These are phyloP conservation scores for Ammodramus savannarum DNA, from an alignment of 2,113 vertebrate genomes.

Conservation along the genomic window DNA sequence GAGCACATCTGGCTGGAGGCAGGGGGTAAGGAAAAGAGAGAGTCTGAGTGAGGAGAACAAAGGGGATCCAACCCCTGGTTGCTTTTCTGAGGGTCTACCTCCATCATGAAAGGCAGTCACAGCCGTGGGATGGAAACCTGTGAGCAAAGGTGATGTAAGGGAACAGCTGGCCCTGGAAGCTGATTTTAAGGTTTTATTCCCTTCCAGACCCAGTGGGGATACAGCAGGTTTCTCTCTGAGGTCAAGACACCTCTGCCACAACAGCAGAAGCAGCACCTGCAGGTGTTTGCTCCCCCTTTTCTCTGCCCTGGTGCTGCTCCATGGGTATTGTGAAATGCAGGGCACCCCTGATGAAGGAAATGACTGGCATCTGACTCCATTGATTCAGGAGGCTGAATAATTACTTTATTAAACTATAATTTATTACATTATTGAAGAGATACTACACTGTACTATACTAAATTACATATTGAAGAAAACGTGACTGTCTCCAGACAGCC, in stretches of 20 bases:
- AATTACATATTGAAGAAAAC: background rate
- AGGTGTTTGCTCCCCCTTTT: background rate
- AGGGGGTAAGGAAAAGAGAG: slow-evolving; percentile 12
- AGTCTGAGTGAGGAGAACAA: slow-evolving; percentile 16
- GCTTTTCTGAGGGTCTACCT: background rate
- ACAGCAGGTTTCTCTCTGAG: background rate
- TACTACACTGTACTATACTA: background rate
- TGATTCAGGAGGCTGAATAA: background rate
- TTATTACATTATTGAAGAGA: background rate
- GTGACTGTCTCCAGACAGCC: background rate
- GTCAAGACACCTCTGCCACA: background rate
- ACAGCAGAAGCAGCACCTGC: background rate
- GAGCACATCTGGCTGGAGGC: slow-evolving; percentile 24
- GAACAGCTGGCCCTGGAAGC: background rate
- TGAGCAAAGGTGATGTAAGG: fast-evolving
- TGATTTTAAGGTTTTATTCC: background rate
- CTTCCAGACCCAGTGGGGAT: background rate
- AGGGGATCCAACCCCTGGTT: fast-evolving
- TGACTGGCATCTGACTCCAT: background rate
- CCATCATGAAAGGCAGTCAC: background rate
- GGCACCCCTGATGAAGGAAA: background rate
- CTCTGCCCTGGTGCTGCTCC: background rate
- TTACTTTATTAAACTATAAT: background rate
- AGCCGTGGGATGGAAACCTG: background rate
- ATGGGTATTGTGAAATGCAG: background rate